phyloP scores from a whole-genome alignment of 2,797 vertebrate species.

The Eremophila alpestris region DNA sequence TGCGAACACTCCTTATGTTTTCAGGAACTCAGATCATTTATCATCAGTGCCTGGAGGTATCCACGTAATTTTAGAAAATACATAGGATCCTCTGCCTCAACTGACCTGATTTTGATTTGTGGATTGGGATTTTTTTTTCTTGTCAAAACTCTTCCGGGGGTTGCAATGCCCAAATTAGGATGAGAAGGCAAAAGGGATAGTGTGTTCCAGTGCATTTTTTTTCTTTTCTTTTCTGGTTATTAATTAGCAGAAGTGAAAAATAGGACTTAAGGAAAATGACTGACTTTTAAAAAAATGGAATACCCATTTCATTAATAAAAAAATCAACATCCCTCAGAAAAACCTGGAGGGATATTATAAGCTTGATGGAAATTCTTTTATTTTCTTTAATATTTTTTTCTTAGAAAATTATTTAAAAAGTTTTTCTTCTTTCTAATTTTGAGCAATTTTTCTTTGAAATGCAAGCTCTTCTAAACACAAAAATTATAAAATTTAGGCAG shows the following conservation, averaged over 20 bases:
- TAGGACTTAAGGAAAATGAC: slow-evolving; percentile 10
- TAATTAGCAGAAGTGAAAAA: slow-evolving; percentile 59
- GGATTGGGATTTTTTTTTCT: slow-evolving; percentile 57
- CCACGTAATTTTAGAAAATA: slow-evolving; percentile 53
- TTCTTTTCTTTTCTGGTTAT: not conserved
- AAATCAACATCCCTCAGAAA: not conserved
- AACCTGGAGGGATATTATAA: not conserved
- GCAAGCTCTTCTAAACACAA: not conserved
- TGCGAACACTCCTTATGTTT: not conserved
- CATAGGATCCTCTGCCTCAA: slow-evolving; percentile 11
- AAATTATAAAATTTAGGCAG: not conserved
- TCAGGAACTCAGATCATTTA: slow-evolving; percentile 32
- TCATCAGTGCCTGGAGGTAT: slow-evolving; percentile 42
- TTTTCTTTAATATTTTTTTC: not conserved
- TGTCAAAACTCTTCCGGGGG: not conserved
- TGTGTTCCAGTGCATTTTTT: not conserved
- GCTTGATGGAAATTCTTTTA: not conserved
- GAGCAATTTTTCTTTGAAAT: not conserved
- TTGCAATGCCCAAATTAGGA: slow-evolving; percentile 64
- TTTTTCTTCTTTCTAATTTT: not conserved
- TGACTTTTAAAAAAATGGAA: not conserved
- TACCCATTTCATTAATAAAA: not conserved
- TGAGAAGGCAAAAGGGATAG: slow-evolving; percentile 50
- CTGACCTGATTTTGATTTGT: slow-evolving; percentile 70
- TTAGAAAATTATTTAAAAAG: not conserved